These are phyloP conservation scores for Jordanella pulchra DNA, from an alignment of 2,797 vertebrate genomes.

Conservation along the genomic window DNA sequence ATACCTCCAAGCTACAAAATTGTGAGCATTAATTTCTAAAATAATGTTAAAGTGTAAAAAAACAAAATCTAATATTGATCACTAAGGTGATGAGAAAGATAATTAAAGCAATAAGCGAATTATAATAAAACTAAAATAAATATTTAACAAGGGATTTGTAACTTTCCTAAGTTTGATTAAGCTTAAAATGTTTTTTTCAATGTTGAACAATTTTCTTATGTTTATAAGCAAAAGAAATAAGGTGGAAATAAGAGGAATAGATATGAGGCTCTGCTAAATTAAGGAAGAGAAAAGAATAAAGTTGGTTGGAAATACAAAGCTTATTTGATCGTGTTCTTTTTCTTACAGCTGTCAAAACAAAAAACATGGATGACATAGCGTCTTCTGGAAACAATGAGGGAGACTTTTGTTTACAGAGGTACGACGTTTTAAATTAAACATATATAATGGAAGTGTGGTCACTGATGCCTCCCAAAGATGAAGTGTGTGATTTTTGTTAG, in stretches of 20 bases:
- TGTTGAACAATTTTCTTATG: background rate
- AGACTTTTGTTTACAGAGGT: background rate
- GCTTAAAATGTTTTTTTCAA: background rate
- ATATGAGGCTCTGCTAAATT: slow-evolving; percentile 14
- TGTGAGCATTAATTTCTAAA: slow-evolving; percentile 13
- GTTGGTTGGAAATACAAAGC: slow-evolving; percentile 3
- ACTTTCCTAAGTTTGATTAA: background rate
- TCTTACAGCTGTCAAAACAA: too few relatives aligned
- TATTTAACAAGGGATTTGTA: slow-evolving; percentile 5
- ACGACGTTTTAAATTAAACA: background rate
- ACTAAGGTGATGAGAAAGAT: background rate
- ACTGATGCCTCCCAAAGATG: background rate
- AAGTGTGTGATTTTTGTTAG: background rate
- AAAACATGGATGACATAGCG: too few relatives aligned
- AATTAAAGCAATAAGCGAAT: background rate
- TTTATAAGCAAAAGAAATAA: slow-evolving; percentile 31
- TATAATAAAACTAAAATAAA: slow-evolving; percentile 1
- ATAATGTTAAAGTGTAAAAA: slow-evolving; percentile 5
- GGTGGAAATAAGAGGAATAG: too few relatives aligned
- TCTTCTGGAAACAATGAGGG: too few relatives aligned
- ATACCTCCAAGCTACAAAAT: too few relatives aligned
- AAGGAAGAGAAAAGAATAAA: slow-evolving; percentile 4
- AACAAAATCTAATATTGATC: background rate
- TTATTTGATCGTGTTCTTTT: too few relatives aligned
- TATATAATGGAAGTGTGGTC: background rate